phyloP scores from a whole-genome alignment of 2,797 vertebrate species.

The Cephalopachus bancanus region DNA sequence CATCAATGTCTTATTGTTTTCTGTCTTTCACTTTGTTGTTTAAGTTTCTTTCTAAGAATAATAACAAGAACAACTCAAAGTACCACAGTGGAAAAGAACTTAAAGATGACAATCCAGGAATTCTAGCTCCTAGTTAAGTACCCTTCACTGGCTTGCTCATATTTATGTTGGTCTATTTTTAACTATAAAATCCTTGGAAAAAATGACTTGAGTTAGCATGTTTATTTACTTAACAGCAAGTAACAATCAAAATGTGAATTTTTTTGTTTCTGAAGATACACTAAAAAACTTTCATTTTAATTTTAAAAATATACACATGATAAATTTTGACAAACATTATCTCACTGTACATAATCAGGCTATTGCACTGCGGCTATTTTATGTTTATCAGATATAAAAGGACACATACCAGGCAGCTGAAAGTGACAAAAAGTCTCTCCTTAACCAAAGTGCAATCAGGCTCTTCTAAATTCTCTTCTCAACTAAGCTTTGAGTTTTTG shows the following conservation, averaged over 20 bases:
- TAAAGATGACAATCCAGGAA: neutral
- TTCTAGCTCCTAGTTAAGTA: neutral
- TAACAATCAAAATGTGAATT: neutral
- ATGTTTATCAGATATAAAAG: neutral
- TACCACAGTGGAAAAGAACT: neutral
- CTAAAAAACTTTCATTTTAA: conserved; percentile 25
- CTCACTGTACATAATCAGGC: neutral
- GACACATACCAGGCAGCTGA: neutral
- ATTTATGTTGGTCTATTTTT: neutral
- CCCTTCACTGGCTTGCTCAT: neutral
- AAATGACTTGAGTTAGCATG: neutral
- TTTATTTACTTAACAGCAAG: conserved; percentile 44
- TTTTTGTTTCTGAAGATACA: neutral
- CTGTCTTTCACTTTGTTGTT: neutral
- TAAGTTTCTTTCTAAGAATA: neutral
- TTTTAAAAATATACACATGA: neutral
- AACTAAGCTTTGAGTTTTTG: neutral
- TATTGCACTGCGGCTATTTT: neutral
- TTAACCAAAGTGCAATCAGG: neutral
- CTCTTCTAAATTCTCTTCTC: neutral
- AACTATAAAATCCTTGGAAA: conserved; percentile 1
- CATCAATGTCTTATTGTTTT: neutral
- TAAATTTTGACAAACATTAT: neutral
- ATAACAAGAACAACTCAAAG: neutral
- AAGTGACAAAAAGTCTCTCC: neutral